A percentile compares a stretch with the other conserved stretches of the same genome.
phyloP scores from a whole-genome alignment of 2,888 invertebrate genomes.

The Allacma fusca region DNA sequence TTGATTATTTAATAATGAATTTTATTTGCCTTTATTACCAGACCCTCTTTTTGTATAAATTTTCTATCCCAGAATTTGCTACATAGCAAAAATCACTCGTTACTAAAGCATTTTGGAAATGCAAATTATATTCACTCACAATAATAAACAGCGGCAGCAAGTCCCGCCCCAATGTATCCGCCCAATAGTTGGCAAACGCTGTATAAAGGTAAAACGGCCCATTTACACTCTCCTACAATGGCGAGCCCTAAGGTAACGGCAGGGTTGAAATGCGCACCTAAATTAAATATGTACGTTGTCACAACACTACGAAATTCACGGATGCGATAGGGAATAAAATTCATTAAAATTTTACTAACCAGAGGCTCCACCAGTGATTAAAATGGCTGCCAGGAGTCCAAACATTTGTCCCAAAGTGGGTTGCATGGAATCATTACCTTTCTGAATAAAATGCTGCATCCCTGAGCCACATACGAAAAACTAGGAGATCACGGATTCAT shows the following conservation, averaged over 20 bases:
- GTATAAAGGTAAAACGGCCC: slow-evolving; percentile 55
- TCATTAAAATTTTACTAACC: too few relatives aligned
- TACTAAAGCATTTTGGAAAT: too few relatives aligned
- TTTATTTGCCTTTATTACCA: too few relatives aligned
- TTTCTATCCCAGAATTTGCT: too few relatives aligned
- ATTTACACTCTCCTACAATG: slow-evolving; percentile 51
- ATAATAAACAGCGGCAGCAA: slow-evolving; percentile 46
- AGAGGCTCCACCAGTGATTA: slow-evolving; percentile 53
- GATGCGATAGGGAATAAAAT: too few relatives aligned
- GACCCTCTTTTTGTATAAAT: too few relatives aligned
- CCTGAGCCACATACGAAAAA: background rate
- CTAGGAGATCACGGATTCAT: too few relatives aligned
- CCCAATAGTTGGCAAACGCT: slow-evolving; percentile 52
- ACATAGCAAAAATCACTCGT: too few relatives aligned
- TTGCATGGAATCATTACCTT: background rate
- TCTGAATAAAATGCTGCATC: background rate
- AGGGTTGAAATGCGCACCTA: slow-evolving; percentile 55
- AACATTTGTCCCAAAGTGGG: slow-evolving; percentile 50
- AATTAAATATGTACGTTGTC: too few relatives aligned
- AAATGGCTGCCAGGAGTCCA: slow-evolving; percentile 51
- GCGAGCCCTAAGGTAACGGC: slow-evolving; percentile 53
- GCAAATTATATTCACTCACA: too few relatives aligned
- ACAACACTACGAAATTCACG: too few relatives aligned
- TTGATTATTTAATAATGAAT: too few relatives aligned
- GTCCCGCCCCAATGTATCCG: slow-evolving; percentile 50